These are phyloP conservation scores for Pelodiscus sinensis DNA, from an alignment of 2,113 vertebrate genomes.

Conservation along the genomic window DNA sequence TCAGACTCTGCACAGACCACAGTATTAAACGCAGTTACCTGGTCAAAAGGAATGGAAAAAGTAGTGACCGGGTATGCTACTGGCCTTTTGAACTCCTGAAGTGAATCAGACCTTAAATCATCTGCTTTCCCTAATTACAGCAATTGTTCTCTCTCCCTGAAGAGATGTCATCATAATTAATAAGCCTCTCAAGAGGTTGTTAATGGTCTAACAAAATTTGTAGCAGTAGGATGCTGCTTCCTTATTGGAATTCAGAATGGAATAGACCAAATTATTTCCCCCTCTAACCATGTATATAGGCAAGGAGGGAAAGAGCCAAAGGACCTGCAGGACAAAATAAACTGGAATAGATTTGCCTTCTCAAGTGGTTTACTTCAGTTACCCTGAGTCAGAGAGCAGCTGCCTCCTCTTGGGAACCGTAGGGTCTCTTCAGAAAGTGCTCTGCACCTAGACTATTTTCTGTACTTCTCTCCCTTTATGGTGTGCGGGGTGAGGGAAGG, in stretches of 20 bases:
- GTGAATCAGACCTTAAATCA: neutral
- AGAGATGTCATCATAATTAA: conserved; percentile 3
- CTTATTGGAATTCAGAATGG: neutral
- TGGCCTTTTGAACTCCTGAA: neutral
- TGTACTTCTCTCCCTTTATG: neutral
- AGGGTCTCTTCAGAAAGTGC: neutral
- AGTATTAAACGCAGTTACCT: neutral
- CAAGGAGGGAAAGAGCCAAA: neutral
- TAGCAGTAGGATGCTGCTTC: conserved; percentile 5
- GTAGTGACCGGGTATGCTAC: neutral
- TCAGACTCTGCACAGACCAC: fast-evolving
- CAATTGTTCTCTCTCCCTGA: conserved; percentile 14
- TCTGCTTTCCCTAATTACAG: neutral
- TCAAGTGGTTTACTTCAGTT: conserved; percentile 14
- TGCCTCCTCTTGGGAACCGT: neutral
- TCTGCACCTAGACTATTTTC: neutral
- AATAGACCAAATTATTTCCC: neutral
- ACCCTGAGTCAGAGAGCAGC: neutral
- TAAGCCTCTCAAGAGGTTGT: conserved; percentile 10
- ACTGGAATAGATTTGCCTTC: conserved; percentile 27
- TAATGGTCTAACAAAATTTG: neutral
- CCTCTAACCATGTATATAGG: neutral
- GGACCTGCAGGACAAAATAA: neutral
- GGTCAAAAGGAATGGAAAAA: neutral
- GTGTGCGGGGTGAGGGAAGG: no score